A percentile compares a stretch with the other conserved stretches of the same genome.
These are phyloP conservation scores for Neoarius graeffei DNA, from an alignment of 2,113 vertebrate species.

Conservation along the genomic window DNA sequence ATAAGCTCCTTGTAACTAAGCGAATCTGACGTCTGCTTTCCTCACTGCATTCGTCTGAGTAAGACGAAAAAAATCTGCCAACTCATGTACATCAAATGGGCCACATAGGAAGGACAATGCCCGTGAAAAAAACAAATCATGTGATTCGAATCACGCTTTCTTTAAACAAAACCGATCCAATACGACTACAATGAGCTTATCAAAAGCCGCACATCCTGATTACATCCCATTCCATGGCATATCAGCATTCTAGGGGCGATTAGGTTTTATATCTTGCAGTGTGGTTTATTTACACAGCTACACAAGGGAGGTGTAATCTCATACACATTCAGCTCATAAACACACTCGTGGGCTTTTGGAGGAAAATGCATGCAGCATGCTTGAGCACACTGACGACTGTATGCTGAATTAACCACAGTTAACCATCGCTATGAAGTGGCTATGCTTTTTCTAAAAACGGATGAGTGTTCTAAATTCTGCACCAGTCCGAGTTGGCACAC, in stretches of 20 bases:
- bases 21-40: background rate
- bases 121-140: conserved; percentile 7
- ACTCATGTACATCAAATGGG: conserved; percentile 19
- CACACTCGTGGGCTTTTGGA: conserved; percentile 22
- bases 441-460: conserved; percentile 18
- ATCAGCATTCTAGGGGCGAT: conserved; percentile 7
- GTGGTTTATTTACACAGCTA: conserved; percentile 28
- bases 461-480: conserved; percentile 11
- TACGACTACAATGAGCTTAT: conserved; percentile 14
- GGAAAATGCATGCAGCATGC: conserved; percentile 7
- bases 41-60: background rate
- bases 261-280: conserved; percentile 19
- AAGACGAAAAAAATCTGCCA: conserved; percentile 1
- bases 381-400: conserved; percentile 20
- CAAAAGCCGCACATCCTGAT: conserved; percentile 27
- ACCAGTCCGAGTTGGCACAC: conserved; percentile 2
- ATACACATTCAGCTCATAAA: conserved; percentile 22
- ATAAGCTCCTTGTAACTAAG: too few relatives aligned
- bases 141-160: conserved; percentile 4
- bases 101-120: conserved; percentile 10
- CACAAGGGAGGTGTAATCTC: conserved; percentile 23
- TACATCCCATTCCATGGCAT: conserved; percentile 22
- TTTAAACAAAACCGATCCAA: conserved; percentile 2
- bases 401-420: conserved; percentile 36
- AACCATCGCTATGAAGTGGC: conserved; percentile 13